Base-by-base conservation (phyloP, 1,140 invertebrate species). In the Diuraphis noxia region DNA sequence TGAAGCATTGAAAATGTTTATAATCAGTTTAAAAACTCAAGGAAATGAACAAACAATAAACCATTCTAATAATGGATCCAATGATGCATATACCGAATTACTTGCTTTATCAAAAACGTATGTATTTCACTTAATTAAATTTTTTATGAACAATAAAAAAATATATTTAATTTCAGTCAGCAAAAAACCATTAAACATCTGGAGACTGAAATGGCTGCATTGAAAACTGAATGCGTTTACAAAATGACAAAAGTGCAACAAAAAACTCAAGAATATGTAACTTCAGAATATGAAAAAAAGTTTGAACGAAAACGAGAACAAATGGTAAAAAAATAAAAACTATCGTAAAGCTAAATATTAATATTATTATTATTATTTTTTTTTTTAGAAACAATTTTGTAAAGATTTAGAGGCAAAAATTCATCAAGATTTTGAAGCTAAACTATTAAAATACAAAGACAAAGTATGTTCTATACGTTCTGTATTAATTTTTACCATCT, bases 371-470 rank as follows among this genome's bases (percentile, higher is more conserved):
- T 17, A 30, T 87, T n/a, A 1, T 43, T 49, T 82, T 52, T 92
- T 41, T 30, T 72, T n/a, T 84, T 84, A 92, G 92, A 92, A 91
- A 92, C 46, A 89, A 84, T 91, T 85, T 85, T 92, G 92, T 38
- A 92, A 89, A 63, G 77, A 85, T 90, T 40, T 82, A 25, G 56
- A 91, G 21, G 46, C 82, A 41, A 90, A 90, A 85, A 91, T 82
- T 23, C 52, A 89, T 13, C 49, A 92, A 91, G 89, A 92, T 36
- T 90, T 91, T 91, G 92, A 89, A 40, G 10, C 81, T n/a, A 82
- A 92, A 79, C 38, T 92, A 3, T 23, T n/a, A 38, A 81, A 85
- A 49, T 90, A 90, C n/a, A 89, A 92, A 49, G 92, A 92, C n/a
- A 92, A 85, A 6, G 92, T 92, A 87, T 49, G 49, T 17, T 40